Percentiles rank a stretch among this genome's conserved stretches.
Conservation (phyloP, 1,140 invertebrate genomes). For the Zaprionus gabonicus region DNA sequence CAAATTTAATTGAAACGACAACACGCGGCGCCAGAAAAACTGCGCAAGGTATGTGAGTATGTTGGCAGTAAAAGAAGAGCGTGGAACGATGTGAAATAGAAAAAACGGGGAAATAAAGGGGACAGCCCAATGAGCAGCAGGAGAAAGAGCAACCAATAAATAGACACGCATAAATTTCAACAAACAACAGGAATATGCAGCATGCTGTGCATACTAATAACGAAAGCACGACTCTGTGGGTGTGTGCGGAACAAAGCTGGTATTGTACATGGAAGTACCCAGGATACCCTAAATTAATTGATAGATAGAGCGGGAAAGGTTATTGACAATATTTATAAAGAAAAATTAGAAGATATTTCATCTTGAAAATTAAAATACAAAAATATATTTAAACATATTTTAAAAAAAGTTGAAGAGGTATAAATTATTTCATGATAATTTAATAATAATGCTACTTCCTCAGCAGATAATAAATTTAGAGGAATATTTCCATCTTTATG, state of each 20-base stretch:
- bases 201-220: conserved; percentile 66
- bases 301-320: too few relatives aligned
- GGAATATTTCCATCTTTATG: neutral
- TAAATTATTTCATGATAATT: too few relatives aligned
- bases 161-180: conserved; percentile 74
- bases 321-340: too few relatives aligned
- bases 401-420: too few relatives aligned
- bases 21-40: conserved; percentile 44
- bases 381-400: too few relatives aligned
- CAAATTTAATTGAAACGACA: conserved; percentile 70
- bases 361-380: too few relatives aligned
- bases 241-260: neutral
- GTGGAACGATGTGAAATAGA: neutral
- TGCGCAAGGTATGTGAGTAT: conserved; percentile 21
- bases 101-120: neutral
- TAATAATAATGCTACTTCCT: too few relatives aligned
- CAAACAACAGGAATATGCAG: conserved; percentile 56
- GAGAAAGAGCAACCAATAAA: conserved; percentile 40
- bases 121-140: neutral
- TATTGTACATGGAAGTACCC: neutral
- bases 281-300: neutral
- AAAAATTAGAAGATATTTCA: too few relatives aligned
- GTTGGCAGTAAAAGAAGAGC: neutral
- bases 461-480: neutral
- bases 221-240: conserved; percentile 2